Conservation (phyloP, 2,888 invertebrate species). For the Tuta absoluta region DNA sequence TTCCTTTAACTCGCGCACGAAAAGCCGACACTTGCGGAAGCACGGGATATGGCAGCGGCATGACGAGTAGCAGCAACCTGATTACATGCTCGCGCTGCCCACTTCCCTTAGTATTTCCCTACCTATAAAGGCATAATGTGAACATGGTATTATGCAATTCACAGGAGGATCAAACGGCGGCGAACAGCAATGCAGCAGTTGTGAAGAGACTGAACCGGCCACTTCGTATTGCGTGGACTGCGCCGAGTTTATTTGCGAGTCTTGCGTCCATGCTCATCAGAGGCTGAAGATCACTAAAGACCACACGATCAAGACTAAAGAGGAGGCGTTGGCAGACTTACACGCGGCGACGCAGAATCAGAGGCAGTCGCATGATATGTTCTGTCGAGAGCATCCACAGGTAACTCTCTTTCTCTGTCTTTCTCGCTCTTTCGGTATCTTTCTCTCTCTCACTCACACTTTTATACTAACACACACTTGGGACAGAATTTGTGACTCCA, state of each 20-base stretch:
- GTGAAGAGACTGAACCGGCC: slow-evolving; percentile 91
- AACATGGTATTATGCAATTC: too few species aligned
- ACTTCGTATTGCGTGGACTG: slow-evolving; percentile 95
- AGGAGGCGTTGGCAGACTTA: slow-evolving; percentile 87
- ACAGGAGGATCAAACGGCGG: slow-evolving; percentile 59
- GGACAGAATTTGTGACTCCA: too few species aligned
- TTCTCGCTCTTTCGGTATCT: too few species aligned
- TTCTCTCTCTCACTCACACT: background rate
- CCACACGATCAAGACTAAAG: slow-evolving; percentile 93
- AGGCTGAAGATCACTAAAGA: slow-evolving; percentile 94
- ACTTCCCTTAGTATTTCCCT: too few species aligned
- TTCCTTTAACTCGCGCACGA: too few species aligned
- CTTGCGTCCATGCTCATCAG: slow-evolving; percentile 94
- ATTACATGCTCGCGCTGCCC: too few species aligned
- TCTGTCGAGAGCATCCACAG: slow-evolving; percentile 88
- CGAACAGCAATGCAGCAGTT: slow-evolving; percentile 87
- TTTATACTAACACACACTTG: background rate
- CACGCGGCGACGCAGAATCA: slow-evolving; percentile 69
- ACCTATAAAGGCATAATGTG: too few species aligned
- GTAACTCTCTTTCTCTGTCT: slow-evolving; percentile 43
- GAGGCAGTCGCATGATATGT: slow-evolving; percentile 83
- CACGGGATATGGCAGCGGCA: too few species aligned
- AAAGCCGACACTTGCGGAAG: too few species aligned
- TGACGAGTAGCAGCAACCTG: too few species aligned
- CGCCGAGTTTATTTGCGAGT: slow-evolving; percentile 94